Percentiles rank a stretch among this genome's conserved stretches.
phyloP scores from a whole-genome alignment of 2,888 invertebrate genomes.

The Lepidochrysops patricia region DNA sequence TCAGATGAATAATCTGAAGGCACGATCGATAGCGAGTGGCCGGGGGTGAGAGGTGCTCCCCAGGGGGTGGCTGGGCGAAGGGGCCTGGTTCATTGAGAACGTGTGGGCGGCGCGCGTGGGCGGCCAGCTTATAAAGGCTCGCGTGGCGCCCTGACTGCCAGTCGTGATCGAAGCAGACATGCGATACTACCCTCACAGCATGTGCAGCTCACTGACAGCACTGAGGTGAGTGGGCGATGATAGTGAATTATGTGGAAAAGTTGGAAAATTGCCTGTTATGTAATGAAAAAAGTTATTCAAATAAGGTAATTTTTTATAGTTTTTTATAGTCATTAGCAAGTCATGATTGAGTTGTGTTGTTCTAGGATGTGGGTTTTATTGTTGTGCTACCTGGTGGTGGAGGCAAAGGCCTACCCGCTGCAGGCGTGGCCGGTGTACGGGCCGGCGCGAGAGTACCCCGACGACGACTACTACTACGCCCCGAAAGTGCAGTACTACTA shows the following conservation, averaged over 20 bases:
- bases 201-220: constrained; percentile 53
- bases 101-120: constrained; percentile 77
- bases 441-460: constrained; percentile 62
- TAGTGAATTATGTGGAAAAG: constrained; percentile 14
- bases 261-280: neutral
- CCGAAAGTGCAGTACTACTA: constrained; percentile 69
- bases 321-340: neutral
- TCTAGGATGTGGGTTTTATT: constrained; percentile 55
- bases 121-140: constrained; percentile 62
- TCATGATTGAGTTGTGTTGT: constrained; percentile 28
- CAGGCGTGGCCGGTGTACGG: constrained; percentile 67
- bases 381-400: constrained; percentile 64
- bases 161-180: constrained; percentile 47
- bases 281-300: neutral
- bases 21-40: constrained; percentile 61
- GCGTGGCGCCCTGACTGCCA: constrained; percentile 51
- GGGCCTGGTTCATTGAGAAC: constrained; percentile 79
- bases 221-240: constrained; percentile 43
- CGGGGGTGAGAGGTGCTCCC: constrained; percentile 29
- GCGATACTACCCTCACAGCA: constrained; percentile 42
- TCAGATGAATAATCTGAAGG: constrained; percentile 67
- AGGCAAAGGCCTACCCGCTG: constrained; percentile 57
- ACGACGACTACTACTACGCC: constrained; percentile 74
- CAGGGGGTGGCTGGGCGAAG: constrained; percentile 29
- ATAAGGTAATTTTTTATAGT: neutral